phyloP scores from a whole-genome alignment of 2,113 vertebrate genomes.

The Perca flavescens region DNA sequence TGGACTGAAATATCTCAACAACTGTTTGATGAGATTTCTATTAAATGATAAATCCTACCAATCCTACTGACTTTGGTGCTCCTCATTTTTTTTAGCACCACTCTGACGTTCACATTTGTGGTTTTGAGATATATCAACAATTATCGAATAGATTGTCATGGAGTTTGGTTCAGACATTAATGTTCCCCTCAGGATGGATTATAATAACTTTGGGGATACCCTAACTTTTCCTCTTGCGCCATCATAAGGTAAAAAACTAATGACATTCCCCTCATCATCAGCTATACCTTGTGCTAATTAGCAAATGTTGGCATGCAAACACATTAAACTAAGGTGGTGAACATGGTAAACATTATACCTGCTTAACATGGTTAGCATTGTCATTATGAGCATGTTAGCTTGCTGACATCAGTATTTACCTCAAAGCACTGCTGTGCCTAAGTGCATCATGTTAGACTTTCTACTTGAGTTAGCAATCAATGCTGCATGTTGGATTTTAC shows the following conservation, averaged over 20 bases:
- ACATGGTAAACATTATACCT: background rate
- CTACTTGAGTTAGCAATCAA: conserved; percentile 24
- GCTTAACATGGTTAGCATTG: background rate
- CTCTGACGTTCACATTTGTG: background rate
- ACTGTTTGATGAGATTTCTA: background rate
- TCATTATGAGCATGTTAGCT: background rate
- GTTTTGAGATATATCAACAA: conserved; percentile 2
- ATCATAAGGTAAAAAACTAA: background rate
- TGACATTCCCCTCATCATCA: background rate
- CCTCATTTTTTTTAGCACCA: background rate
- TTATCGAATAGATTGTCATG: background rate
- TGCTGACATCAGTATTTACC: background rate
- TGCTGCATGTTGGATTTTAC: conserved; percentile 23
- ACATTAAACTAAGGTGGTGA: background rate
- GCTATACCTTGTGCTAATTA: background rate
- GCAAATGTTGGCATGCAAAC: background rate
- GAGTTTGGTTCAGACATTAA: background rate
- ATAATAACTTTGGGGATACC: background rate
- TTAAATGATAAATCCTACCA: background rate
- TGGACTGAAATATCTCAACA: background rate
- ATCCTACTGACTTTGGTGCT: background rate
- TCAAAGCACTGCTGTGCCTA: background rate
- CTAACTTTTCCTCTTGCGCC: too few species aligned
- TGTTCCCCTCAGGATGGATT: background rate
- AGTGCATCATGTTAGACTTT: background rate